Evolutionary conservation across 2,888 invertebrate genomes (phyloP), one percentile per base, ranked within the genome.

Genomic region (Pristionchus arcanus): DNA sequence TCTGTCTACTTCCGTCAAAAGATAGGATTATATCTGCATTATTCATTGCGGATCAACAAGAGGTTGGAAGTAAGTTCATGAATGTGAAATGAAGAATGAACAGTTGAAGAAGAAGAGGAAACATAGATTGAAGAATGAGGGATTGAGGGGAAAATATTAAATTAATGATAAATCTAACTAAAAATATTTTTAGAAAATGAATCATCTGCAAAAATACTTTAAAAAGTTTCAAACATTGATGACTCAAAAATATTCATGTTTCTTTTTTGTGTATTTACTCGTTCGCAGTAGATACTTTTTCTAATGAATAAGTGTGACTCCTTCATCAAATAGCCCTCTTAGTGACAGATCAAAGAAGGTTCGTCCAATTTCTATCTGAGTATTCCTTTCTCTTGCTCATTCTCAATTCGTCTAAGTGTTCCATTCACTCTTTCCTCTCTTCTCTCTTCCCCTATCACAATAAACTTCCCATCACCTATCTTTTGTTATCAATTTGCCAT

Each of bases 401-500:
- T 81, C 81, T 37, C 81, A 42, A 37, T 81, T 49, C 49, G 81
- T 81, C 81, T 81, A 37, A 42, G n/a, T 81, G 81, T 49, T 83
- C 83, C 55, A 28, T 83, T 83, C 83, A 34, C 83, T 83, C n/a
- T 53, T 83, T 16, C 25, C 55, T 55, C 53, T 83, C 53, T 7
- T 83, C 28, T 83, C 53, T 49, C 53, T 83, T n/a, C 25, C 21
- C 83, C 55, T 83, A 74, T 74, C 74, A 74, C 74, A 74, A 74
- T 74, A 74, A 74, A 74, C 74, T 74, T 74, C 74, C 74, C 74
- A 74, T 74, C 37, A 31, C 37, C 74, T 37, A 59, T 34, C 74
- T 83, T 53, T 83, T 55, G 83, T 83, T 83, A 55, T 83, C 83
- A 55, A 83, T 21, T 81, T 81, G 42, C 34, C 81, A 81, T 81